Evolutionary conservation across 2,888 invertebrate species (phyloP).

Genomic region (Ceraclea dissimilis): DNA sequence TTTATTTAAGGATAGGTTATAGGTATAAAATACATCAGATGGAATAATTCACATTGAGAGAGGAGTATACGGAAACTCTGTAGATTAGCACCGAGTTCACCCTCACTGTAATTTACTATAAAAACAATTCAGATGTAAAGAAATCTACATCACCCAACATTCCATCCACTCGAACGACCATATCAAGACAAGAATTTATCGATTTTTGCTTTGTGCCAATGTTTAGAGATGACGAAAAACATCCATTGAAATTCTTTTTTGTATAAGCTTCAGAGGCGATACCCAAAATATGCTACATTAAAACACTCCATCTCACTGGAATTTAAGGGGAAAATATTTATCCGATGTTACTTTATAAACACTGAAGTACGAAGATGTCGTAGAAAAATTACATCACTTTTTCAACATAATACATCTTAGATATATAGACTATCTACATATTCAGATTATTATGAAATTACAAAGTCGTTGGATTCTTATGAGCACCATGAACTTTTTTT

Average conservation of each 20-base stretch:
- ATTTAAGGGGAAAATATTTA: background rate
- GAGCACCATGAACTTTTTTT: too few relatives aligned
- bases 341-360: background rate
- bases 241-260: background rate
- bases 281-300: background rate
- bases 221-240: slow-evolving; percentile 1
- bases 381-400: background rate
- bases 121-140: background rate
- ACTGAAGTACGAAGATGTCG: background rate
- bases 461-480: too few relatives aligned
- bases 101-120: background rate
- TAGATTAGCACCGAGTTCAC: too few relatives aligned
- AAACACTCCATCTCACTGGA: background rate
- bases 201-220: slow-evolving; percentile 1
- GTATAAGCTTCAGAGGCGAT: background rate
- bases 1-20: too few relatives aligned
- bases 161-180: background rate
- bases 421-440: too few relatives aligned
- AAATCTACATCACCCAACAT: background rate
- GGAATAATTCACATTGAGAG: too few relatives aligned
- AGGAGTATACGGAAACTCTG: too few relatives aligned
- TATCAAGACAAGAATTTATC: slow-evolving; percentile 1
- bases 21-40: too few relatives aligned
- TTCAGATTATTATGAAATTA: too few relatives aligned
- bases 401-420: too few relatives aligned